phyloP scores from a whole-genome alignment of 2,797 vertebrate species.

The Gouania willdenowi region DNA sequence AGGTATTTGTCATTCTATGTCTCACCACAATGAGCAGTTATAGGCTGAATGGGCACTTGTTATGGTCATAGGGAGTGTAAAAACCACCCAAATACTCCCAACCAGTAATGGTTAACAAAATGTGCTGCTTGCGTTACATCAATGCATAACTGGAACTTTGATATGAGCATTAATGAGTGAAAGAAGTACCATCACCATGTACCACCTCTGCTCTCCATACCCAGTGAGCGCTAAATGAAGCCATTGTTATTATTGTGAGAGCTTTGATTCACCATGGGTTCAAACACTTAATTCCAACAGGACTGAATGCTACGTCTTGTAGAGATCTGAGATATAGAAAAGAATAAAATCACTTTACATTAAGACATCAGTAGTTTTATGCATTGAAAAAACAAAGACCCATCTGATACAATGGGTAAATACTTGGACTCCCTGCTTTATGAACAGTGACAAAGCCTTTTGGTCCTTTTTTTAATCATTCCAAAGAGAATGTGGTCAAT shows the following conservation, averaged over 20 bases:
- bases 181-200: no score
- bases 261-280: no score
- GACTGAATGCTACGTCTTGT: constrained; percentile 6
- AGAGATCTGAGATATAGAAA: not conserved
- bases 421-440: constrained; percentile 38
- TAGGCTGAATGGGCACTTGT: constrained; percentile 6
- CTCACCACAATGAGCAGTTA: constrained; percentile 5
- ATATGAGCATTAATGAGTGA: no score
- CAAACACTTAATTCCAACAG: constrained; percentile 26
- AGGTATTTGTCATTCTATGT: constrained; percentile 21
- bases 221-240: no score
- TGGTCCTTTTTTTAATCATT: constrained; percentile 28
- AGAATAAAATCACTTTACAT: constrained; percentile 51
- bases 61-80: not conserved
- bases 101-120: no score
- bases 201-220: no score
- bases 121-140: no score
- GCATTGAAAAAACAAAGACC: constrained; percentile 10
- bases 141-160: no score
- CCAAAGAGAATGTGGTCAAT: constrained; percentile 14
- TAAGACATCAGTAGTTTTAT: constrained; percentile 64
- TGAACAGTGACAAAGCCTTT: constrained; percentile 6
- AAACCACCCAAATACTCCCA: no score
- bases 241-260: no score
- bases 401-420: constrained; percentile 28